Conservation (phyloP, 2,113 vertebrate species). For the Anhinga anhinga region DNA sequence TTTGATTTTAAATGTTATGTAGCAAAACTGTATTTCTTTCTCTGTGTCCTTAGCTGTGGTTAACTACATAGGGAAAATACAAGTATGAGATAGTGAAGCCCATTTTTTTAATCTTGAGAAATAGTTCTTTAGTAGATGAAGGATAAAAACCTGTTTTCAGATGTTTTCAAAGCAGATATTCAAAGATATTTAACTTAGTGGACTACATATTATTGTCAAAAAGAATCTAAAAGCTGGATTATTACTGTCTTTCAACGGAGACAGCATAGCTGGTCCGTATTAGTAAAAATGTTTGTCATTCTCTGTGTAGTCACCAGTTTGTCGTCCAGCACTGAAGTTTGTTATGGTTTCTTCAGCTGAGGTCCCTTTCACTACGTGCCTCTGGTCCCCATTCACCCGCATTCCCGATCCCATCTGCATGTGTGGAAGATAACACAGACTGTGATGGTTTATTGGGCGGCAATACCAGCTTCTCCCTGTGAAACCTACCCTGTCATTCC, state of each 20-base stretch:
- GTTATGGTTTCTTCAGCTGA: background rate
- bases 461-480: background rate
- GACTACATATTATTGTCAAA: background rate
- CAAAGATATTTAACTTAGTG: background rate
- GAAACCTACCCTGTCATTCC: background rate
- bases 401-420: background rate
- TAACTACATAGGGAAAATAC: background rate
- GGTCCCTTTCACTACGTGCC: background rate
- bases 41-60: background rate
- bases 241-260: background rate
- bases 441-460: background rate
- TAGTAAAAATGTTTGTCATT: accelerated
- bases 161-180: background rate
- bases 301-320: background rate
- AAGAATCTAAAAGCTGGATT: background rate
- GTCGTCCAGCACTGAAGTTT: background rate
- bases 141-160: background rate
- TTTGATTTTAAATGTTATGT: background rate
- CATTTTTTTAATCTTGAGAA: background rate
- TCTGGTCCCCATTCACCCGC: accelerated
- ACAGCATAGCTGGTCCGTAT: background rate
- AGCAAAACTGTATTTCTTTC: background rate
- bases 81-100: background rate
- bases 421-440: accelerated
- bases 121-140: background rate